Base-by-base conservation (phyloP, 1,140 invertebrate species). In the Cydia amplana region DNA sequence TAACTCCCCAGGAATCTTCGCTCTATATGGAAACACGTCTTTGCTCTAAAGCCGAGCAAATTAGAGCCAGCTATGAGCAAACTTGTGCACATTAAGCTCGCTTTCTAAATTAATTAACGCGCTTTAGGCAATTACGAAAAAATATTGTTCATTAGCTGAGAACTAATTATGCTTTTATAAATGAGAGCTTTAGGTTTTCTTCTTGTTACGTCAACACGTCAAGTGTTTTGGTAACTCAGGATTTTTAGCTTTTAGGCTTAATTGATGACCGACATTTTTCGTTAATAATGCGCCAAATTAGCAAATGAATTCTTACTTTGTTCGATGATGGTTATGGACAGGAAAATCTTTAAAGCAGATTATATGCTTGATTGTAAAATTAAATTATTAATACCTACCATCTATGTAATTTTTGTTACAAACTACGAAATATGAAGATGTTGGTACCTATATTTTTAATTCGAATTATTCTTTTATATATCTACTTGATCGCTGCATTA, bases 41-140 rank as follows among this genome's bases (percentile, higher is more conserved):
- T 91, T 90, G 87, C 88, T 89, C 78, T 89, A 90, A 87, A 87
- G 83, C 85, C 83, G 79, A 81, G 84, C 76, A 80, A 89, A 89
- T 89, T 87, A 88, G 81, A 83, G 51, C 72, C 51, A 73, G 72
- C 51, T 49, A 73, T 75, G 67, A 79, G 77, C 73, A 43, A 87
- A 86, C 82, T 87, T 84, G 79, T 72, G 76, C 76, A 77, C 82
- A 86, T 89, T 88, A 89, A 79, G 82, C 79, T 78, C 77, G 80
- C 82, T 82, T 83, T 82, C 79, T 82, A 84, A 89, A 90, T 90
- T 89, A 90, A 90, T 89, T 87, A 85, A 85, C 83, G 82, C 80
- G 84, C 78, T 77, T 82, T 78, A 82, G 77, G 75, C 84, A 83
- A 86, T 88, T 85, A 85, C 74, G 85, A 88, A 85, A 86, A 85